Percentiles rank a stretch among this genome's conserved stretches.
Conservation (phyloP, 2,113 vertebrate genomes). For the Jacana jacana region DNA sequence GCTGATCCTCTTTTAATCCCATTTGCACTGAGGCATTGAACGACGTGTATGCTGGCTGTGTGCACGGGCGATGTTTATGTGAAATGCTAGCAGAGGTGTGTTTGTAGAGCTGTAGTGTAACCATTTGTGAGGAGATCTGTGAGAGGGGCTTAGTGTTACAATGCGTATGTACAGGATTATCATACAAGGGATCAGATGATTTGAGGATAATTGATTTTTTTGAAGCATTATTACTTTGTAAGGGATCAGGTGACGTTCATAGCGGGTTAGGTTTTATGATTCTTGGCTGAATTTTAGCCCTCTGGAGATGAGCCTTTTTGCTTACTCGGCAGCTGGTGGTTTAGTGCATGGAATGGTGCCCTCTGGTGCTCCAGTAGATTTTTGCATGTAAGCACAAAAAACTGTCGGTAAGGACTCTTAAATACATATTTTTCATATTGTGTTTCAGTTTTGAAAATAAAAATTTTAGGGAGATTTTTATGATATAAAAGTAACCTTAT, state of each 20-base stretch:
- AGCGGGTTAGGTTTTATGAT: background rate
- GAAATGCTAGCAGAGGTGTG: background rate
- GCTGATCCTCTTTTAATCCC: background rate
- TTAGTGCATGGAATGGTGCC: constrained; percentile 26
- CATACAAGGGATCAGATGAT: background rate
- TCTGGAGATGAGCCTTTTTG: background rate
- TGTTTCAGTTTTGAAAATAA: background rate
- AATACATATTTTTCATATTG: background rate
- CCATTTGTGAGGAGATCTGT: background rate
- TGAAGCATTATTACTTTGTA: background rate
- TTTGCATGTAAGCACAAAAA: background rate
- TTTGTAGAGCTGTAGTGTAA: background rate
- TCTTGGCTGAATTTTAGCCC: background rate
- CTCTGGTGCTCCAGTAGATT: constrained; percentile 20
- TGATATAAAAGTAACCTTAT: background rate
- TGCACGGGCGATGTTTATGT: background rate
- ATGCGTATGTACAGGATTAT: background rate
- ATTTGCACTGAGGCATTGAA: background rate
- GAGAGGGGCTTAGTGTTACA: background rate
- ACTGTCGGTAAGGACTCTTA: background rate
- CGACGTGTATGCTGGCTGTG: background rate
- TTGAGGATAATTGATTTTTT: background rate
- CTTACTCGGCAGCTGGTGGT: background rate
- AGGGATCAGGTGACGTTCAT: background rate
- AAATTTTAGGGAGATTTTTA: background rate